Evolutionary conservation across 2,888 invertebrate genomes (phyloP).

Genomic region (Saturnia japonica): DNA sequence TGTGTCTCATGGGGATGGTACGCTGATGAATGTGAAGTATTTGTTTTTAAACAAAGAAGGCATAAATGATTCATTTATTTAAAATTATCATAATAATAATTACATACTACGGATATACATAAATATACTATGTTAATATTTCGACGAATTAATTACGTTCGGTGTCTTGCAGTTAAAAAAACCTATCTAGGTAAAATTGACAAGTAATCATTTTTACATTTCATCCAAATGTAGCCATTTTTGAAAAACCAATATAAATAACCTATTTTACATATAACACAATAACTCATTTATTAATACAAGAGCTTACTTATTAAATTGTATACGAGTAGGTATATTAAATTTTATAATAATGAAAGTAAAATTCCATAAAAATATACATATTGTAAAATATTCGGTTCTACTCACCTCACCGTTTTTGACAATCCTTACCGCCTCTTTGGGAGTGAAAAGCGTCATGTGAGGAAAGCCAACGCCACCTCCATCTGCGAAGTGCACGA

Average conservation of each 20-base stretch:
- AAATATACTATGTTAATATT: too few species aligned
- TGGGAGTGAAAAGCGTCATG: conserved; percentile 89
- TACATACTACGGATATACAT: too few species aligned
- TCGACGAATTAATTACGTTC: too few species aligned
- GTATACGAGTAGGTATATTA: too few species aligned
- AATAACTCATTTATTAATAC: too few species aligned
- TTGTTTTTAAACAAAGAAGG: not conserved
- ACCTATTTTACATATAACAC: too few species aligned
- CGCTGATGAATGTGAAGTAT: conserved; percentile 66
- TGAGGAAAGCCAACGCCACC: conserved; percentile 88
- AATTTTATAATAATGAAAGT: not conserved
- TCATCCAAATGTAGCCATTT: too few species aligned
- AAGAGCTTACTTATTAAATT: too few species aligned
- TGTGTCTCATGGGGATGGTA: conserved; percentile 90
- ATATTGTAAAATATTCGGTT: not conserved
- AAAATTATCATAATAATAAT: not conserved
- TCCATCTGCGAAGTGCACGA: conserved; percentile 90
- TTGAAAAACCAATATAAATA: too few species aligned
- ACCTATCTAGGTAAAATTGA: too few species aligned
- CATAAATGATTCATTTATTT: not conserved
- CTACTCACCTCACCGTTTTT: conserved; percentile 88
- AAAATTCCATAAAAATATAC: not conserved
- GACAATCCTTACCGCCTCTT: conserved; percentile 89
- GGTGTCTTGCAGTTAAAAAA: too few species aligned
- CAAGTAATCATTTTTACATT: too few species aligned